Percentiles rank a stretch among this genome's conserved stretches.
Conservation (phyloP, 2,113 vertebrate species). For the Gobio gobio region DNA sequence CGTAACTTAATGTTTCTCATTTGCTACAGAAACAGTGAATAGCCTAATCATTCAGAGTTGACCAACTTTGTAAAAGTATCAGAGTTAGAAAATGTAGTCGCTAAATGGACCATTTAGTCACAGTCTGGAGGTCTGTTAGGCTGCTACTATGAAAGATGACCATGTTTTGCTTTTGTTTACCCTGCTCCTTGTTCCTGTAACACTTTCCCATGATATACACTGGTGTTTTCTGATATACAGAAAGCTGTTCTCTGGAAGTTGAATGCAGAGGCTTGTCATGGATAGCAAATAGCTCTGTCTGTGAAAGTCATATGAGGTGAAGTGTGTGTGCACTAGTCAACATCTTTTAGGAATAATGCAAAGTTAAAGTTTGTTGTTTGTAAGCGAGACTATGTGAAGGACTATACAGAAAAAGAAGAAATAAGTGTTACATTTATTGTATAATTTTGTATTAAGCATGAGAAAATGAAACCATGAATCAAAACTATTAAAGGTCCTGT, state of each 20-base stretch:
- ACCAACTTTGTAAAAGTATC: not conserved
- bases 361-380: not conserved
- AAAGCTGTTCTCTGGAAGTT: slow-evolving; percentile 2
- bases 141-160: not conserved
- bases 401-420: not conserved
- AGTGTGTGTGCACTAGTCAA: not conserved
- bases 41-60: not conserved
- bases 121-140: not conserved
- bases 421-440: not conserved
- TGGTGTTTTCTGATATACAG: not conserved
- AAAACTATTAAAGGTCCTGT: not conserved
- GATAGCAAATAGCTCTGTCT: not conserved
- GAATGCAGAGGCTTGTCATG: not conserved
- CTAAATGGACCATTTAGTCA: not conserved
- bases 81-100: not conserved
- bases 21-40: not conserved
- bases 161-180: not conserved
- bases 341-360: not conserved
- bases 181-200: not conserved
- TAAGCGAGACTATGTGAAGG: not conserved
- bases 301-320: not conserved
- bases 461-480: not conserved
- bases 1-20: not conserved
- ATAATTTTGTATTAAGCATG: not conserved
- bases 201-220: not conserved